Evolutionary conservation across 2,888 invertebrate genomes (phyloP), one percentile per base, ranked within the genome.

Genomic region (Drosophila rubida): DNA sequence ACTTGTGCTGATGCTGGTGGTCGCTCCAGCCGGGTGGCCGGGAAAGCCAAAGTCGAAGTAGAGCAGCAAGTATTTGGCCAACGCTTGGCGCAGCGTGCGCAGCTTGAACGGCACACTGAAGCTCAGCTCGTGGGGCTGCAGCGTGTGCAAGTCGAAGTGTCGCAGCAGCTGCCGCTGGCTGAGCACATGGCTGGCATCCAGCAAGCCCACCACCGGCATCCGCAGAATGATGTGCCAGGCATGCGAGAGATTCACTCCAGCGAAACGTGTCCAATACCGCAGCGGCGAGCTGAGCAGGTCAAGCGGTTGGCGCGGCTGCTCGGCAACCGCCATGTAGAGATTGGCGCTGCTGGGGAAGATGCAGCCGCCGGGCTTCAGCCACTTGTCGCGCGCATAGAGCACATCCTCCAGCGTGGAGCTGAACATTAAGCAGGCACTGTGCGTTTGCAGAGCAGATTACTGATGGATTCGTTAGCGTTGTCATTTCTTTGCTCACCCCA

Each of bases 41-140:
- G 71, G 65, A 13, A 78, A 78, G 2, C 13, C 7, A 8, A 61
- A 61, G 32, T 78, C 78, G 45, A 78, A 80, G 53, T 74, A 77
- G 7, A 73, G 58, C 8, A 78, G 49, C 23, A 80, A 70, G 42
- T 61, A 49, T 4, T 61, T 48, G 50, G 57, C 78, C 27, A 80
- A 45, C 1, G 51, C 48, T 7, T 74, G 66, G 0, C 69, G 62
- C n/a, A 55, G 2, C 0, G 51, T 7, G 19, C 27, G 50, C 23
- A 80, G 67, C 30, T 37, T 9, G 5, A 78, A 80, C n/a, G 61
- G 41, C 5, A 54, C 64, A 0, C 6, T 54, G 41, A 77, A 78
- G 49, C 62, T 77, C 0, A 78, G 66, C 9, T 78, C 57, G 0
- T 42, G 4, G 7, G n/a, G 53, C 0, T 13, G 23, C 39, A 77